Evolutionary conservation across 2,888 invertebrate species (phyloP).

Genomic region (Brachypalpus laphriformis): DNA sequence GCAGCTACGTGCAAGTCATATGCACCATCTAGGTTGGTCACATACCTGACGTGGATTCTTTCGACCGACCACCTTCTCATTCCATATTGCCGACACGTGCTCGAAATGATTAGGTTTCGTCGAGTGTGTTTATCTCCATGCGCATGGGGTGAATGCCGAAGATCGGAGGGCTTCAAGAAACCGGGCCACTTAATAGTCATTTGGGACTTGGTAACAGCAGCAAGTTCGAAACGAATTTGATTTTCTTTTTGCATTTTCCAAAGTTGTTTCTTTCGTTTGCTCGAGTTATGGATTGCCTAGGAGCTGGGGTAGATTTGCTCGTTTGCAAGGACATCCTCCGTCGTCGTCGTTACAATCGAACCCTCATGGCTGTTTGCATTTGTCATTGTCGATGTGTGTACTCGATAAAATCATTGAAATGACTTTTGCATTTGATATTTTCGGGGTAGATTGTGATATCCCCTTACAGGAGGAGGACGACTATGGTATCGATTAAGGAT

Average conservation of each 20-base stretch:
- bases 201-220: conserved; percentile 38
- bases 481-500: conserved; percentile 59
- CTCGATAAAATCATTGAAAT: conserved; percentile 68
- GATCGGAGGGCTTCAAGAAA: conserved; percentile 16
- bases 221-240: conserved; percentile 34
- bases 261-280: conserved; percentile 46
- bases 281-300: conserved; percentile 37
- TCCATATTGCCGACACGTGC: conserved; percentile 61
- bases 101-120: conserved; percentile 70
- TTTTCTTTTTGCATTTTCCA: conserved; percentile 41
- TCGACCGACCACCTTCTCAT: conserved; percentile 8
- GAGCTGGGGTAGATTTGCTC: conserved; percentile 1
- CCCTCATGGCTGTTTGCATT: conserved; percentile 72
- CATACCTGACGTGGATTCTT: conserved; percentile 47
- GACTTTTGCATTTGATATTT: conserved; percentile 67
- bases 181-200: conserved; percentile 64
- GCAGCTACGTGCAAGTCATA: conserved; percentile 59
- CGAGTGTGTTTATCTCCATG: conserved; percentile 1
- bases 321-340: conserved; percentile 15
- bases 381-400: conserved; percentile 66
- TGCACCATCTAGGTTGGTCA: conserved; percentile 45
- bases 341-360: conserved; percentile 47
- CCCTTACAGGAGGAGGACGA: neutral
- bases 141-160: conserved; percentile 29
- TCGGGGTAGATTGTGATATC: conserved; percentile 27